Base-by-base conservation (phyloP, 2,888 invertebrate genomes). In the Cryptocephalus primarius region DNA sequence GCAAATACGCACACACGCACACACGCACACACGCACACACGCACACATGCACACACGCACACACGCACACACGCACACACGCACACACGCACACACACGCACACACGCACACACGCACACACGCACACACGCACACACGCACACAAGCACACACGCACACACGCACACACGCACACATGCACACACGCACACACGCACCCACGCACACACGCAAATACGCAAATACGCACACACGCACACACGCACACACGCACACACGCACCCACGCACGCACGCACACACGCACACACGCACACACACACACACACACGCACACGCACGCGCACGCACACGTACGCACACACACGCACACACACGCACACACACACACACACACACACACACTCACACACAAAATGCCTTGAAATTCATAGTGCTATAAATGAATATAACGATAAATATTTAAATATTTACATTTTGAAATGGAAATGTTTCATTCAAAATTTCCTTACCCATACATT, bases 231-330 rank as follows among this genome's bases (percentile, higher is more conserved):
- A 32, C 43, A 43, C 43, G 33, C 38, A 38, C 43, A 32, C 43
- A 43, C 43, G 22, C 43, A 39, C 43, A 14, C 43, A 39, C 43
- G 22, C 43, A 43, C 43, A 36, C 43, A 43, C 43, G 38, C 43
- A 43, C 43, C 39, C 43, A 43, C 43, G 38, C 43, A 39, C 43
- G 34, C 43, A 43, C 43, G 13, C 42, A 42, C 42, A 42, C 42
- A 22, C 42, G 14, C 42, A 22, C 42, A 4, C 42, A 42, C 42
- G 32, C 42, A 8, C 42, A 6, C 42, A 42, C 42, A 8, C 42
- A 22, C 42, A 6, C 42, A 42, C 42, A 22, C 42, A 22, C 42
- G 8, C 42, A 42, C 42, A 22, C 42, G 32, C 42, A 6, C 42
- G 14, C 42, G 32, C 42, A 22, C 42, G 14, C 42, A 42, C 42